These are phyloP conservation scores for Phyllostomus hastatus DNA, from an alignment of 2,113 vertebrate species.

Conservation along the genomic window DNA sequence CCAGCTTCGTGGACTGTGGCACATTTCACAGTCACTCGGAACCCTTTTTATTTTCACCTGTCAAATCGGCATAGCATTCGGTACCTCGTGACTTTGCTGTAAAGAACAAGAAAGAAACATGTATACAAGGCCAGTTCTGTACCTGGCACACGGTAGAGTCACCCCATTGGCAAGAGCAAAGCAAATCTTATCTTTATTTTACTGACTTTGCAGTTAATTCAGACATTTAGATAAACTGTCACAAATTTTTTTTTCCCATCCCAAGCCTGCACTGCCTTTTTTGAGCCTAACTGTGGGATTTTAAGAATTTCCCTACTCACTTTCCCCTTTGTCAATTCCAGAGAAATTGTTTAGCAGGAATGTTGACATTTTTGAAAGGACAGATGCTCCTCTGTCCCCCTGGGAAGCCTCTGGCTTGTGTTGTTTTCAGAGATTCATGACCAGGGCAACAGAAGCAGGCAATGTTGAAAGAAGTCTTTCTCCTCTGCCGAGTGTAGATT, in stretches of 20 bases:
- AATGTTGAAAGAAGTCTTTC: slow-evolving; percentile 64
- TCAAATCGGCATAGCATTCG: background rate
- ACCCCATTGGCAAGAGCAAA: background rate
- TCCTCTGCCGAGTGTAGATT: slow-evolving; percentile 39
- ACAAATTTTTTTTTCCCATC: background rate
- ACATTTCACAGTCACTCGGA: background rate
- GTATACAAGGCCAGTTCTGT: background rate
- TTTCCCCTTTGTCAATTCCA: slow-evolving; percentile 1
- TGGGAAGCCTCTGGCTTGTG: slow-evolving; percentile 12
- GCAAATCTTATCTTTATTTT: background rate
- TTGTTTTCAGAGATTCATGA: slow-evolving; percentile 37
- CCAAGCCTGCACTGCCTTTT: slow-evolving; percentile 10
- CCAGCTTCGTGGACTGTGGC: background rate
- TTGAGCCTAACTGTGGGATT: background rate
- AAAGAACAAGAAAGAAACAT: background rate
- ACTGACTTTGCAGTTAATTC: background rate
- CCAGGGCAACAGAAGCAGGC: slow-evolving; percentile 7
- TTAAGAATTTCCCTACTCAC: slow-evolving; percentile 1
- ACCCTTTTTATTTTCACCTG: background rate
- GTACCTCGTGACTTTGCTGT: background rate
- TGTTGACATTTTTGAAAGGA: slow-evolving; percentile 22
- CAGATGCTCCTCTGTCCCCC: slow-evolving; percentile 54
- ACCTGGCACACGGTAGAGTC: background rate
- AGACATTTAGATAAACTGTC: background rate
- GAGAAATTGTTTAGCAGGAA: slow-evolving; percentile 45